These are phyloP conservation scores for Argyresthia goedartella DNA, from an alignment of 2,888 invertebrate genomes.

Conservation along the genomic window DNA sequence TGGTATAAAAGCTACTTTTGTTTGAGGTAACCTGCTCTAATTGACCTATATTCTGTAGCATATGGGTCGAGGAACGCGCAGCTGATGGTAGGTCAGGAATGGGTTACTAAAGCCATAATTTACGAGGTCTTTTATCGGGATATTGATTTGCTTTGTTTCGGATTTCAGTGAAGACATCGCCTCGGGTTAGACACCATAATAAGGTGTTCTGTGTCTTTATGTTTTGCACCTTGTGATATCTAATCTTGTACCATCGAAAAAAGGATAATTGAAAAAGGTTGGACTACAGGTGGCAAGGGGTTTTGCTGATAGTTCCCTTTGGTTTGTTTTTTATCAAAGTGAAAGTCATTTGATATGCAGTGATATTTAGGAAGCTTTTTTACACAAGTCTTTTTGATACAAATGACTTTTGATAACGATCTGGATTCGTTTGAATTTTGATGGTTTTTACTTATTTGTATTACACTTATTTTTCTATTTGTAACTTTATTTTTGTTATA, in stretches of 20 bases:
- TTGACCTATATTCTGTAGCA: conserved; percentile 56
- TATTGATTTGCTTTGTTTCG: conserved; percentile 55
- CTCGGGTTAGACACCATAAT: conserved; percentile 41
- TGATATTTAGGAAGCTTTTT: too few relatives aligned
- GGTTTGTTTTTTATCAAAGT: conserved; percentile 6
- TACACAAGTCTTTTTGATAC: background rate
- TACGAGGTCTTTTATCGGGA: conserved; percentile 41
- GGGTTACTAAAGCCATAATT: conserved; percentile 52
- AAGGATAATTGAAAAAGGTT: conserved; percentile 40
- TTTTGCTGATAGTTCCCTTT: conserved; percentile 18
- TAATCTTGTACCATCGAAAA: conserved; percentile 33
- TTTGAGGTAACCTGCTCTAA: conserved; percentile 20
- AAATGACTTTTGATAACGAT: too few relatives aligned
- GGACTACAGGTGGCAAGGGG: conserved; percentile 39
- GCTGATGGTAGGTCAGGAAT: conserved; percentile 57
- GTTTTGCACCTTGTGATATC: conserved; percentile 62
- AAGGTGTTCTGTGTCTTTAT: conserved; percentile 43
- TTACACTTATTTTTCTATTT: background rate
- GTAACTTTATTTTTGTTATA: too few relatives aligned
- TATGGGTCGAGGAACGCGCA: conserved; percentile 45
- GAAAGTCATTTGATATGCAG: too few relatives aligned
- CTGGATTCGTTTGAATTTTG: background rate
- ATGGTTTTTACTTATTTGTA: background rate
- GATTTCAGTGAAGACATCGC: conserved; percentile 27
- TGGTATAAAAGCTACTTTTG: background rate